Conservation (phyloP, 2,888 invertebrate genomes). For the Acanthosepion pharaonis region DNA sequence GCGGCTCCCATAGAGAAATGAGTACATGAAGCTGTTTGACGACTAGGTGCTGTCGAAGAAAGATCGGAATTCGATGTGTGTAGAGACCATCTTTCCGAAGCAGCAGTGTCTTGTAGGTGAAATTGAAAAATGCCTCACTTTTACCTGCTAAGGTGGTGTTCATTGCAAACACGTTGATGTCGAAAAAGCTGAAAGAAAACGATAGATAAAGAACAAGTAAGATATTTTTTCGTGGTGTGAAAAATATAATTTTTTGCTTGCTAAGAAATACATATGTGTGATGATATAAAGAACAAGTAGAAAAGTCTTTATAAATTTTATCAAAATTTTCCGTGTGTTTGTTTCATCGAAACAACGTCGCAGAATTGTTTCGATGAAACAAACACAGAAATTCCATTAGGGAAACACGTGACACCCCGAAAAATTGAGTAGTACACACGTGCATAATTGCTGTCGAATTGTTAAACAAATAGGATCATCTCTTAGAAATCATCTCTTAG, state of each 20-base stretch:
- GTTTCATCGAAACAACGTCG: too few relatives aligned
- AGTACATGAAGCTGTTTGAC: neutral
- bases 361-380: too few relatives aligned
- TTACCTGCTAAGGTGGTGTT: neutral
- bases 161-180: neutral
- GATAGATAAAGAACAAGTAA: neutral
- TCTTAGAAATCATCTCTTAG: too few relatives aligned
- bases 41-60: neutral
- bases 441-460: too few relatives aligned
- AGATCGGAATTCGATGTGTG: neutral
- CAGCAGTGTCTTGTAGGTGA: neutral
- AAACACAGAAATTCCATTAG: too few relatives aligned
- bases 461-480: too few relatives aligned
- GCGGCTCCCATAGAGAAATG: neutral
- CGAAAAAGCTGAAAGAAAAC: neutral
- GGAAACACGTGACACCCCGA: too few relatives aligned
- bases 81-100: neutral
- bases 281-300: too few relatives aligned
- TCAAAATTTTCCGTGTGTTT: too few relatives aligned
- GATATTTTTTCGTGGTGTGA: neutral
- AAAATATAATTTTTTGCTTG: neutral
- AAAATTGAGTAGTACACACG: too few relatives aligned
- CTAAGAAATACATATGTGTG: neutral
- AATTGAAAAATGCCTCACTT: neutral
- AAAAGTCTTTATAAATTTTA: too few relatives aligned